phyloP scores from a whole-genome alignment of 2,888 invertebrate genomes.

The Polydrusus pterygomalis region DNA sequence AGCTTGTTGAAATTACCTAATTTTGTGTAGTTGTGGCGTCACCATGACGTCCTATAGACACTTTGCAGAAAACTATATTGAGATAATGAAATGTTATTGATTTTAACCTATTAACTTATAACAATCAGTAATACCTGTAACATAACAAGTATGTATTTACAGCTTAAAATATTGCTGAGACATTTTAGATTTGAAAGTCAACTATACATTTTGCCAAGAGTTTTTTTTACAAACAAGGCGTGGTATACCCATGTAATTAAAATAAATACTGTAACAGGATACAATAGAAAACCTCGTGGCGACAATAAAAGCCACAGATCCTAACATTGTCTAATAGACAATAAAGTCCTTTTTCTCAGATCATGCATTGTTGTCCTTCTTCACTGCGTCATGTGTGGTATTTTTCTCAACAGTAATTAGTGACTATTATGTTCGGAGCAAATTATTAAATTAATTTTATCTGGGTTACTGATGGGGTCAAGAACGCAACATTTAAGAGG shows the following conservation, averaged over 20 bases:
- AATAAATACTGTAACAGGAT: slow-evolving; percentile 11
- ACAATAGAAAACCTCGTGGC: slow-evolving; percentile 4
- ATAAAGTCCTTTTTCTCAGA: slow-evolving; percentile 15
- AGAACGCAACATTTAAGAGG: not conserved
- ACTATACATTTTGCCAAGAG: not conserved
- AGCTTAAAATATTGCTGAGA: too few species aligned
- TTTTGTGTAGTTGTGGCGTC: too few species aligned
- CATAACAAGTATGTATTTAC: not conserved
- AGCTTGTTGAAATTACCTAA: too few species aligned
- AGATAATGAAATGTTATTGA: too few species aligned
- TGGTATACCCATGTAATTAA: not conserved
- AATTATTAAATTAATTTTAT: slow-evolving; percentile 16
- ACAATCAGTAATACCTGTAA: too few species aligned
- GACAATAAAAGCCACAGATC: slow-evolving; percentile 16
- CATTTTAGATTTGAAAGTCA: not conserved
- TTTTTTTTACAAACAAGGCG: not conserved
- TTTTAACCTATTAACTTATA: too few species aligned
- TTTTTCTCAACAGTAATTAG: slow-evolving; percentile 11
- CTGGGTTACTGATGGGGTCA: slow-evolving; percentile 18
- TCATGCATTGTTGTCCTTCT: not conserved
- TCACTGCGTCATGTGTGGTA: slow-evolving; percentile 16
- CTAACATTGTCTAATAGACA: slow-evolving; percentile 9
- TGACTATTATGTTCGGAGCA: not conserved
- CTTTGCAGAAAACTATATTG: too few species aligned
- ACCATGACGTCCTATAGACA: too few species aligned